Base-by-base conservation (phyloP, 2,113 vertebrate species). In the Clinocottus analis region DNA sequence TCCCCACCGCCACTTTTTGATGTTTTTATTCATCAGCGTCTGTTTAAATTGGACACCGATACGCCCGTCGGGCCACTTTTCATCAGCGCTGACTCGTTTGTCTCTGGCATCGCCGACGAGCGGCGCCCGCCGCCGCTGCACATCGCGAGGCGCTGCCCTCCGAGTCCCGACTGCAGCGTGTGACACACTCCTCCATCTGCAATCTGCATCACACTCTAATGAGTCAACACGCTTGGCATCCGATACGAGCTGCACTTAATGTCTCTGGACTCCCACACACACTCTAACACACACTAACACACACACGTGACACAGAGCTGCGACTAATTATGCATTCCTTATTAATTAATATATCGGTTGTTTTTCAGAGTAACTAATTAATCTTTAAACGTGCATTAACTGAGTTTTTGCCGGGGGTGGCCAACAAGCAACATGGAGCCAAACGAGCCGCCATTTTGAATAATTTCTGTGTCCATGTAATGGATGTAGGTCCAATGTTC, bases 41-140 rank as follows among this genome's bases (percentile, higher is more conserved):
- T 19, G 69, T 74, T 87, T 61, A 77, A 82, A 82, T 83, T 79
- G 76, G 76, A 83, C 85, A 73, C 66, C 17, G 73, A 89, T 79
- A 66, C 70, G 71, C 81, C 86, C 83, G 61, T 89, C 85, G 80
- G 80, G 86, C 88, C 91, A 83, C 75, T 81, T 85, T 79, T 76
- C 74, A 87, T 89, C 71, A 83, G 33, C 39, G 3, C 65, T 73
- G 83, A 86, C 82, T 75, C 45, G 85, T 72, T n/a, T 43, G 68
- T 37, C 53, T 78, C 45, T 65, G 83, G 72, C 62, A 25, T 59
- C 29, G 29, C 29, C 29, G 29, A 31, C 4, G 29, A 59, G 83
- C 55, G 11, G 31, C 14, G 65, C 23, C 56, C 31, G 1, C 49
- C 23, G n/a, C n/a, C n/a, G n/a, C 37, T 47, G 73, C 71, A 1